Evolutionary conservation across 2,113 vertebrate species (phyloP).

Genomic region (Entomyzon cyanotis): DNA sequence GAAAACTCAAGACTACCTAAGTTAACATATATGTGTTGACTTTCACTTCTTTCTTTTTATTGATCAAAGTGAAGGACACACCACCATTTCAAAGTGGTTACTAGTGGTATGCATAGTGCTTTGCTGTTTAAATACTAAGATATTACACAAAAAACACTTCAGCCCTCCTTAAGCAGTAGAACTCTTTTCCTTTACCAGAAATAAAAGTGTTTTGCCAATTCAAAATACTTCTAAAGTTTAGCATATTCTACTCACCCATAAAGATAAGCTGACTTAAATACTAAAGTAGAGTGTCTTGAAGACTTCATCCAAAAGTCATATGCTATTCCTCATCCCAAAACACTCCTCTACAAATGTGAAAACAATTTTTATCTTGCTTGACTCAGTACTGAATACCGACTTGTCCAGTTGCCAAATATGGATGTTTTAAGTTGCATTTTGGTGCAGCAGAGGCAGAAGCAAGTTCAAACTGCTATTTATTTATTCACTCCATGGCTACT

Average conservation of each 20-base stretch:
- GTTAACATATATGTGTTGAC: neutral
- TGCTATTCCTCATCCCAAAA: neutral
- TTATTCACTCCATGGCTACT: neutral
- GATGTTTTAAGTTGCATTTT: neutral
- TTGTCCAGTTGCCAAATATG: neutral
- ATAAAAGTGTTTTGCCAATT: neutral
- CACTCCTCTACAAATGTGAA: neutral
- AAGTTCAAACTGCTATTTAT: neutral
- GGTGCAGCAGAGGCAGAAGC: neutral
- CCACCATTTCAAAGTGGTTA: neutral
- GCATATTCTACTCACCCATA: neutral
- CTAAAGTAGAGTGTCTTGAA: neutral
- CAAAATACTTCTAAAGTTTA: neutral
- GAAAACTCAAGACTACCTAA: neutral
- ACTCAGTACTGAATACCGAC: neutral
- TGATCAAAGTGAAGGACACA: neutral
- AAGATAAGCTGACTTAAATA: neutral
- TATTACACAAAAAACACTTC: neutral
- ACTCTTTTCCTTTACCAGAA: neutral
- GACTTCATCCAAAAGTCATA: neutral
- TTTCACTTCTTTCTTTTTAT: neutral
- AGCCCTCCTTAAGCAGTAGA: neutral
- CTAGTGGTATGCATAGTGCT: neutral
- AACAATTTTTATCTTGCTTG: neutral
- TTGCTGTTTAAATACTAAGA: neutral